Conservation (phyloP, 2,797 vertebrate species). For the Knipowitschia caucasica region DNA sequence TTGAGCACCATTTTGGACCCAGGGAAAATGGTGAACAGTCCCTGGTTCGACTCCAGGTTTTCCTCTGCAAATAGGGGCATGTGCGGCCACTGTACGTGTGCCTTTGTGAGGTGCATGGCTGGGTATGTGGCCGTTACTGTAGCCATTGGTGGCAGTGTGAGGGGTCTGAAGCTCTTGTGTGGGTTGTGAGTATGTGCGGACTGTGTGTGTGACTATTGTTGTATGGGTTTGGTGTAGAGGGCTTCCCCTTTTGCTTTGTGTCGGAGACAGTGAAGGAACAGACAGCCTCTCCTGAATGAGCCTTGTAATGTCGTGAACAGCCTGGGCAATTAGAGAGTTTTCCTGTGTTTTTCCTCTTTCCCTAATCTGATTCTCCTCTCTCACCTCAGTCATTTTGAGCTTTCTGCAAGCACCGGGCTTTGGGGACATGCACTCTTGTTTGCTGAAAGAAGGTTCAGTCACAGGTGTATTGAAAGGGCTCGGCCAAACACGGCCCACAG, state of each 20-base stretch:
- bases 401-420: constrained; percentile 84
- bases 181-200: constrained; percentile 64
- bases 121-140: constrained; percentile 61
- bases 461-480: constrained; percentile 75
- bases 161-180: constrained; percentile 47
- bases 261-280: constrained; percentile 68
- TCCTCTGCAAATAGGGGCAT: constrained; percentile 79
- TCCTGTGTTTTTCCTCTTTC: constrained; percentile 36
- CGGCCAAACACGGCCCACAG: constrained; percentile 65
- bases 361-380: constrained; percentile 40
- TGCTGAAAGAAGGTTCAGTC: constrained; percentile 59
- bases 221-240: constrained; percentile 66
- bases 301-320: constrained; percentile 79
- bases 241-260: constrained; percentile 60
- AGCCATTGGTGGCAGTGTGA: constrained; percentile 59
- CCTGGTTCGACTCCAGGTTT: constrained; percentile 44
- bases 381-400: constrained; percentile 75
- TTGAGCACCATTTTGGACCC: constrained; percentile 72
- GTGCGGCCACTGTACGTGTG: constrained; percentile 57
- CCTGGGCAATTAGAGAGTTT: constrained; percentile 71
- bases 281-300: constrained; percentile 83
- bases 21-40: constrained; percentile 58
- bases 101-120: constrained; percentile 68
- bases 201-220: constrained; percentile 70
- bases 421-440: constrained; percentile 73